Conservation (phyloP, 1,140 invertebrate genomes). For the Chlorops oryzae region DNA sequence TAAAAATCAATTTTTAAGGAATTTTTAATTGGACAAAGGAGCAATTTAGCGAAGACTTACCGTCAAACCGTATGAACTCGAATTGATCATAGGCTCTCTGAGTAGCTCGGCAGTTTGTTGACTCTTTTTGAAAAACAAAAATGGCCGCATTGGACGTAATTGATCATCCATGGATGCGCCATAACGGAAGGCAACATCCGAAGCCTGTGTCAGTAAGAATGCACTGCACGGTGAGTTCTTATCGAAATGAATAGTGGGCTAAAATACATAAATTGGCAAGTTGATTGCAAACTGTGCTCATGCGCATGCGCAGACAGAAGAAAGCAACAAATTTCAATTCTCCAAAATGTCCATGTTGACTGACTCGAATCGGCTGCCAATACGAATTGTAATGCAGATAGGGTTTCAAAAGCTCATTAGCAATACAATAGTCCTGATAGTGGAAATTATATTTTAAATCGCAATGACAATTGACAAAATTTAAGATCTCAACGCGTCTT, state of each 20-base stretch:
- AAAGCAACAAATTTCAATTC: conserved; percentile 45
- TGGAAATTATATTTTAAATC: conserved; percentile 30
- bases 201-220: conserved; percentile 49
- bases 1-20: background rate
- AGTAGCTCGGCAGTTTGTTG: conserved; percentile 48
- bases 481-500: conserved; percentile 19
- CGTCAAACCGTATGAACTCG: too few species aligned
- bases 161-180: conserved; percentile 43
- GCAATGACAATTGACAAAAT: conserved; percentile 26
- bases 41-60: background rate
- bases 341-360: conserved; percentile 22
- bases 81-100: conserved; percentile 16
- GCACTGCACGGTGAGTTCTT: conserved; percentile 52
- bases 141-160: conserved; percentile 49
- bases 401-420: conserved; percentile 30
- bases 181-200: conserved; percentile 45
- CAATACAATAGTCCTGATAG: conserved; percentile 39
- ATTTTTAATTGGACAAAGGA: background rate
- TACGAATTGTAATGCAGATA: conserved; percentile 42
- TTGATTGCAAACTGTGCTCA: conserved; percentile 55
- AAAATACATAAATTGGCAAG: conserved; percentile 65
- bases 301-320: conserved; percentile 36
- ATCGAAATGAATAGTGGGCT: conserved; percentile 50
- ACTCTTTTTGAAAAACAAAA: conserved; percentile 51
- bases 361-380: conserved; percentile 21